phyloP scores from a whole-genome alignment of 2,797 vertebrate genomes.

The Hippopotamyrus pictus region DNA sequence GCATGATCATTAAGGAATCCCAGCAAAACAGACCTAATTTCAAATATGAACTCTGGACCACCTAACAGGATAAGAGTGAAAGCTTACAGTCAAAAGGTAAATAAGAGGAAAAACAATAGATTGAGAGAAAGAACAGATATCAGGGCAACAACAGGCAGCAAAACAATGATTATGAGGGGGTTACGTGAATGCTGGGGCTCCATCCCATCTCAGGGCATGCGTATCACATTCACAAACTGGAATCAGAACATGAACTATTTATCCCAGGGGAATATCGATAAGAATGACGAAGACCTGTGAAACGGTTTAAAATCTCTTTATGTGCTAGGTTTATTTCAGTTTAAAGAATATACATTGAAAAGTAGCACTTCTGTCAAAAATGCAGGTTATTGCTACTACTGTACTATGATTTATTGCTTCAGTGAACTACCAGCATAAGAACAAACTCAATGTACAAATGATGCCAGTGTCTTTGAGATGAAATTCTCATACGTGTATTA shows the following conservation, averaged over 20 bases:
- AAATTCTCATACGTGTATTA: not conserved
- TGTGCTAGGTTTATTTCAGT: not conserved
- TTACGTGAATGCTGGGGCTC: not conserved
- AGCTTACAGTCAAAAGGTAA: not conserved
- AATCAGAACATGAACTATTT: not conserved
- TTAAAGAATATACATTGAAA: not conserved
- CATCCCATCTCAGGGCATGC: not conserved
- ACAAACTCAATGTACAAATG: not conserved
- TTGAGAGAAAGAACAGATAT: not conserved
- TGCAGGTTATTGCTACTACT: constrained; percentile 1
- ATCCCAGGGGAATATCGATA: not conserved
- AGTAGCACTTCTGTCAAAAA: not conserved
- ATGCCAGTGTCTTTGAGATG: not conserved
- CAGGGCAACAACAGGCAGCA: not conserved
- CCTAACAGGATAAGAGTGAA: not conserved
- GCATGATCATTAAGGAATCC: not conserved
- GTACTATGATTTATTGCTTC: not conserved
- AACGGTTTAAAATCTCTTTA: not conserved
- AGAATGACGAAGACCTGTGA: not conserved
- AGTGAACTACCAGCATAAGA: not conserved
- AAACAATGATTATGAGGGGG: not conserved
- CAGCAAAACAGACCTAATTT: not conserved
- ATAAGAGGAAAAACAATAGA: not conserved
- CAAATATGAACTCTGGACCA: not conserved
- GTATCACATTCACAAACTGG: not conserved